phyloP scores from a whole-genome alignment of 2,113 vertebrate species.

The Gallinago paraguaiae region DNA sequence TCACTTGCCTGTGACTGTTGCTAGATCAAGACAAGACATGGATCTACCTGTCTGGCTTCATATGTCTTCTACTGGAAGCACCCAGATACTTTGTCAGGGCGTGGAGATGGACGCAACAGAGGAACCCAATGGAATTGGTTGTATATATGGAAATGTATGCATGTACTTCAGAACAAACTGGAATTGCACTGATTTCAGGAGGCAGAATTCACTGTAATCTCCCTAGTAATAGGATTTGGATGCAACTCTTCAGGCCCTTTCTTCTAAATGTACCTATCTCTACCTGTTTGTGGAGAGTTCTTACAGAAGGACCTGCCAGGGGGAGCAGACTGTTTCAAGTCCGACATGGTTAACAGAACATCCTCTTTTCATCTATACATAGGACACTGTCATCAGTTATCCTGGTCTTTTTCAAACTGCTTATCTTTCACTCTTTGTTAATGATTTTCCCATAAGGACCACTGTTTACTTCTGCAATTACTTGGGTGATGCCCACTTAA shows the following conservation, averaged over 20 bases:
- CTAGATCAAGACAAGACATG: background rate
- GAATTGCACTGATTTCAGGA: background rate
- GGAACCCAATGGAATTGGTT: background rate
- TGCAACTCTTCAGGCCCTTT: background rate
- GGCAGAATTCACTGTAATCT: background rate
- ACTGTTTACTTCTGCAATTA: constrained; percentile 8
- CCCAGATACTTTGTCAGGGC: background rate
- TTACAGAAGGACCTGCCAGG: background rate
- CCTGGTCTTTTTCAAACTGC: background rate
- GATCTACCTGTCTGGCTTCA: background rate
- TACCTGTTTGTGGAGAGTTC: background rate
- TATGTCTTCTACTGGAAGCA: background rate
- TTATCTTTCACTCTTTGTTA: background rate
- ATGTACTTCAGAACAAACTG: background rate
- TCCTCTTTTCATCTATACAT: background rate
- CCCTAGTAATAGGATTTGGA: background rate
- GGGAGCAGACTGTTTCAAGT: background rate
- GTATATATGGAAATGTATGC: background rate
- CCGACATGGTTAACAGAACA: background rate
- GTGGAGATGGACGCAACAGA: background rate
- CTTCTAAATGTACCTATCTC: background rate
- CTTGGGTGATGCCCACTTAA: background rate
- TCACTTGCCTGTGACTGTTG: background rate
- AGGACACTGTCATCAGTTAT: background rate
- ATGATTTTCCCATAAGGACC: background rate